phyloP scores from a whole-genome alignment of 2,113 vertebrate genomes.

The Grammomys surdaster region DNA sequence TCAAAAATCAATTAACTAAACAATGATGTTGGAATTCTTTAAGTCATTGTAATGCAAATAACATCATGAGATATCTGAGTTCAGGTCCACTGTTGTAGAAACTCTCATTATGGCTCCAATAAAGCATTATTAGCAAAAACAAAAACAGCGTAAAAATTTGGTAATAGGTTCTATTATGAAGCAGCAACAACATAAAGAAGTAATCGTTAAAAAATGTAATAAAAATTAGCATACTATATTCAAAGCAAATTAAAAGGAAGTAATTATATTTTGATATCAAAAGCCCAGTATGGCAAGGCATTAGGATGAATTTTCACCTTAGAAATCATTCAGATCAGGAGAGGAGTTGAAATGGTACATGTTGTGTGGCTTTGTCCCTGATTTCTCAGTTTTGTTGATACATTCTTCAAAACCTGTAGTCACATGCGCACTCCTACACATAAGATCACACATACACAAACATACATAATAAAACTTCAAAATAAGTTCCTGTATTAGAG shows the following conservation, averaged over 20 bases:
- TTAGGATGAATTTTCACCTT: neutral
- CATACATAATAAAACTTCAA: neutral
- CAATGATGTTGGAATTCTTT: neutral
- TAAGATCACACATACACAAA: neutral
- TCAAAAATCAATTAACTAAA: neutral
- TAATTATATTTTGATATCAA: no score
- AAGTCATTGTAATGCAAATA: neutral
- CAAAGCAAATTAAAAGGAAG: no score
- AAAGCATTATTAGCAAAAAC: neutral
- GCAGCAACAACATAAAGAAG: no score
- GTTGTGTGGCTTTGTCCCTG: no score
- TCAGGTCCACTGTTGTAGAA: neutral
- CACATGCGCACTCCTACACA: neutral
- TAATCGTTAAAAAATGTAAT: no score
- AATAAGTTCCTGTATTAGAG: neutral
- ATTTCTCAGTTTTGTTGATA: no score
- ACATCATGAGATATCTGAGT: neutral
- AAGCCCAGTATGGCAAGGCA: neutral
- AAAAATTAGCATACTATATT: no score
- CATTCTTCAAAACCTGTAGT: no score
- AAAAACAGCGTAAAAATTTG: no score
- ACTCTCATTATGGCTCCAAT: neutral
- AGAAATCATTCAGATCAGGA: neutral
- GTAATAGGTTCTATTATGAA: no score
- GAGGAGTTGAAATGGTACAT: no score